phyloP scores from a whole-genome alignment of 2,113 vertebrate species.

The Hypomesus transpacificus region DNA sequence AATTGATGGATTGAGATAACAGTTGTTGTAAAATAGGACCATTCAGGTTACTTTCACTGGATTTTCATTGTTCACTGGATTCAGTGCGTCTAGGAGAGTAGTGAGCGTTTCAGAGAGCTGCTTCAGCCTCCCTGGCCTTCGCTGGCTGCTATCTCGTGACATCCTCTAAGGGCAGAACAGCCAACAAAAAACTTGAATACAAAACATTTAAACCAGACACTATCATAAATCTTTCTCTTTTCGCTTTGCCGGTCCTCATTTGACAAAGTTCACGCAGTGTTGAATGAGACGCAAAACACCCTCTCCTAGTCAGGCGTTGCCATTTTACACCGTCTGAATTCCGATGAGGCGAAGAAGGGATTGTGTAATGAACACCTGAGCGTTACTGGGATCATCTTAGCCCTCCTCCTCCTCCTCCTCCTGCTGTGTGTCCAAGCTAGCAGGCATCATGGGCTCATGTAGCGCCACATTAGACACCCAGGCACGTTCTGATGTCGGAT shows the following conservation, averaged over 20 bases:
- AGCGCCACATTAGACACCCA: constrained; percentile 45
- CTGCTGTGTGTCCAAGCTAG: constrained; percentile 1
- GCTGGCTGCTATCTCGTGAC: too few relatives aligned
- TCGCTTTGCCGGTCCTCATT: constrained; percentile 5
- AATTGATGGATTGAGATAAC: constrained; percentile 71
- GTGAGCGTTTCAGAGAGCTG: constrained; percentile 5
- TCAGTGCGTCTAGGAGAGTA: not conserved
- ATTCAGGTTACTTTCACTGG: constrained; percentile 47
- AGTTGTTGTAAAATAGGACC: constrained; percentile 61
- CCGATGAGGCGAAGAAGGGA: constrained; percentile 35
- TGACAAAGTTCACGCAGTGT: not conserved
- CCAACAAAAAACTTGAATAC: not conserved
- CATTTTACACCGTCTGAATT: constrained; percentile 18
- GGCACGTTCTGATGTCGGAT: constrained; percentile 60
- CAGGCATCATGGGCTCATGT: constrained; percentile 15
- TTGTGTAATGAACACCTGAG: constrained; percentile 42
- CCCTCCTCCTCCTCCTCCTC: constrained; percentile 7
- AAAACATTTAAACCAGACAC: not conserved
- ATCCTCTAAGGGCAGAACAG: too few relatives aligned
- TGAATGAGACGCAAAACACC: not conserved
- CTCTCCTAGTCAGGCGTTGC: not conserved
- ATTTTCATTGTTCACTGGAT: not conserved
- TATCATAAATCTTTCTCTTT: not conserved
- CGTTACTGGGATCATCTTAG: constrained; percentile 31
- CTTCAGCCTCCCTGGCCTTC: not conserved